These are phyloP conservation scores for Hyppa rectilinea DNA, from an alignment of 2,888 invertebrate genomes.

Conservation along the genomic window DNA sequence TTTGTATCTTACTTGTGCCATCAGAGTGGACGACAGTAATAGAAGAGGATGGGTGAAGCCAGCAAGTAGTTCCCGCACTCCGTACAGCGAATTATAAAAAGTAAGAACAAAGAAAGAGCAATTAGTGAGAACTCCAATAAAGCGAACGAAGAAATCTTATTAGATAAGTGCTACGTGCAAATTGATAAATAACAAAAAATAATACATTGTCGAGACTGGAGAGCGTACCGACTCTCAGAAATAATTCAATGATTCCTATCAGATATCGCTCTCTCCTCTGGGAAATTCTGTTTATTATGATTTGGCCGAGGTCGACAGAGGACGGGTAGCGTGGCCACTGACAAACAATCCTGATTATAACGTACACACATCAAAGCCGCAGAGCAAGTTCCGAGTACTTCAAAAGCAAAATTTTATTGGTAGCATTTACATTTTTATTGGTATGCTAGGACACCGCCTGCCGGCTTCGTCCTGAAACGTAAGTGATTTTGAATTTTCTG, in stretches of 20 bases:
- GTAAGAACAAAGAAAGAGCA: slow-evolving; percentile 46
- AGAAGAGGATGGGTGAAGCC: slow-evolving; percentile 3
- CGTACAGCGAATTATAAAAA: slow-evolving; percentile 31
- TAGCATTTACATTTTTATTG: slow-evolving; percentile 90
- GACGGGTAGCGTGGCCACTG: slow-evolving; percentile 70
- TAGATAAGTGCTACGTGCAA: slow-evolving; percentile 56
- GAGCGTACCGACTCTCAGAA: slow-evolving; percentile 57
- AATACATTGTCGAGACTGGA: slow-evolving; percentile 44
- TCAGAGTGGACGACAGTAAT: slow-evolving; percentile 8
- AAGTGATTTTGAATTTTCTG: slow-evolving; percentile 91
- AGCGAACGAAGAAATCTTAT: slow-evolving; percentile 48
- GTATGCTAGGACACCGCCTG: slow-evolving; percentile 88
- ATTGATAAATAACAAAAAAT: slow-evolving; percentile 65
- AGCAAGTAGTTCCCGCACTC: slow-evolving; percentile 1
- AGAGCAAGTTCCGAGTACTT: slow-evolving; percentile 79
- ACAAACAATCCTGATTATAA: slow-evolving; percentile 83
- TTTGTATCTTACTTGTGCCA: slow-evolving; percentile 23
- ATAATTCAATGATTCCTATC: slow-evolving; percentile 79
- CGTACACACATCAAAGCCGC: slow-evolving; percentile 85
- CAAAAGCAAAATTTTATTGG: slow-evolving; percentile 90
- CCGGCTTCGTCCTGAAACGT: slow-evolving; percentile 85
- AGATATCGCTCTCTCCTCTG: slow-evolving; percentile 73
- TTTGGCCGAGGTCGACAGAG: slow-evolving; percentile 67
- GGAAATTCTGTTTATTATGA: slow-evolving; percentile 81
- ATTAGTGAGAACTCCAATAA: slow-evolving; percentile 54